Conservation (phyloP, 2,113 vertebrate genomes). For the Catagonus wagneri region DNA sequence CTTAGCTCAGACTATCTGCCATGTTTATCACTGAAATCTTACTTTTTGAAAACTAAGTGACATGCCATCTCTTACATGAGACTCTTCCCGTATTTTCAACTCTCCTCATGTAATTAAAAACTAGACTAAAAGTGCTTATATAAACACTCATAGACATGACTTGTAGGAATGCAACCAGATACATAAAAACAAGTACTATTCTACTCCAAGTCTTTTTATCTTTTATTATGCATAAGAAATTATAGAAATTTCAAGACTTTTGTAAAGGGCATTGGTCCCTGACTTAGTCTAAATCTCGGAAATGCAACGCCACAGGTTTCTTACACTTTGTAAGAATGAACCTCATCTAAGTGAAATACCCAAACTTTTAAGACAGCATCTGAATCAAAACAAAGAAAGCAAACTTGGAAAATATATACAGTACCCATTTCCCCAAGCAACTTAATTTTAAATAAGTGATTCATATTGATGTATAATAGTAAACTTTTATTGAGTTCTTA, state of each 20-base stretch:
- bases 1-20: not conserved
- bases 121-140: not conserved
- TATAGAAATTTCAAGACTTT: not conserved
- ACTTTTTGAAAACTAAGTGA: not conserved
- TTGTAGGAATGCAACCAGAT: not conserved
- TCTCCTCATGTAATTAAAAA: not conserved
- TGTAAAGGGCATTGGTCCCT: not conserved
- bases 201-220: not conserved
- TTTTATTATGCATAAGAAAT: not conserved
- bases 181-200: not conserved
- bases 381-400: constrained; percentile 6
- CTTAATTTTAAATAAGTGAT: not conserved
- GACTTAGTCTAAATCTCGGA: not conserved
- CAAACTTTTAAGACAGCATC: not conserved
- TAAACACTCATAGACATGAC: not conserved
- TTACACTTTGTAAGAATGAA: not conserved
- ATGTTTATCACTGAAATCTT: not conserved
- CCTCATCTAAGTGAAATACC: not conserved
- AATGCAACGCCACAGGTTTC: not conserved
- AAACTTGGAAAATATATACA: not conserved
- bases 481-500: constrained; percentile 21
- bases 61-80: not conserved
- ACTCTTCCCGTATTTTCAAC: not conserved
- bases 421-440: not conserved
- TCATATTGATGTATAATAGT: not conserved